phyloP scores from a whole-genome alignment of 2,888 invertebrate species.

The Cephalotes varians region DNA sequence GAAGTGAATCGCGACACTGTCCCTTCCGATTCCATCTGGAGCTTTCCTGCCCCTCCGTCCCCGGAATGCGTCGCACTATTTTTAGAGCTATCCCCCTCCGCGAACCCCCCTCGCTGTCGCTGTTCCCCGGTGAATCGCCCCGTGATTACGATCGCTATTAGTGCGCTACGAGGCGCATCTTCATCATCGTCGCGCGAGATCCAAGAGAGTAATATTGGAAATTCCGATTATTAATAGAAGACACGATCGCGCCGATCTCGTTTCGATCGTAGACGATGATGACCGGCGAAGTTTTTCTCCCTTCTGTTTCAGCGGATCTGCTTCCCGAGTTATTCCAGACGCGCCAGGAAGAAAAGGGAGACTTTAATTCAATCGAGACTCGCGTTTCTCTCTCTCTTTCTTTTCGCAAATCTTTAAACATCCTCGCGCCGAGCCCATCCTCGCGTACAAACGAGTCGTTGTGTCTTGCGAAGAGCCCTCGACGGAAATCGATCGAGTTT shows the following conservation, averaged over 20 bases:
- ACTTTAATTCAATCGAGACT: constrained; percentile 28
- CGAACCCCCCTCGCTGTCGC: background rate
- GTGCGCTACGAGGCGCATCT: constrained; percentile 17
- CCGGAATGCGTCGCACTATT: constrained; percentile 75
- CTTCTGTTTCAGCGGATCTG: background rate
- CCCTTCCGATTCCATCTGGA: constrained; percentile 71
- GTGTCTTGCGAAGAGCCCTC: constrained; percentile 57
- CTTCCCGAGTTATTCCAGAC: constrained; percentile 25
- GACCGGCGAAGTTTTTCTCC: background rate
- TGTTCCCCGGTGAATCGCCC: constrained; percentile 25
- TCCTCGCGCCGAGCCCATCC: constrained; percentile 54
- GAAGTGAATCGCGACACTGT: constrained; percentile 80
- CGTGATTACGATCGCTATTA: constrained; percentile 47
- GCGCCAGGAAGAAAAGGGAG: background rate
- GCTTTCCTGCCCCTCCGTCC: constrained; percentile 57
- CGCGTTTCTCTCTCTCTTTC: constrained; percentile 21
- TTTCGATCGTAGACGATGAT: background rate
- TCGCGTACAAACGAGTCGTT: constrained; percentile 63
- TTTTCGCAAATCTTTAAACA: constrained; percentile 66
- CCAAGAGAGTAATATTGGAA: background rate
- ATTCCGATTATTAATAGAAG: background rate
- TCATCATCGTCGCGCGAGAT: background rate
- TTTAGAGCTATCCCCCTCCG: constrained; percentile 65
- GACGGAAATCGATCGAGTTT: constrained; percentile 72
- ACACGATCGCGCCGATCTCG: background rate